Evolutionary conservation across 1,140 invertebrate genomes (phyloP).

Genomic region (Aphidius ervi): DNA sequence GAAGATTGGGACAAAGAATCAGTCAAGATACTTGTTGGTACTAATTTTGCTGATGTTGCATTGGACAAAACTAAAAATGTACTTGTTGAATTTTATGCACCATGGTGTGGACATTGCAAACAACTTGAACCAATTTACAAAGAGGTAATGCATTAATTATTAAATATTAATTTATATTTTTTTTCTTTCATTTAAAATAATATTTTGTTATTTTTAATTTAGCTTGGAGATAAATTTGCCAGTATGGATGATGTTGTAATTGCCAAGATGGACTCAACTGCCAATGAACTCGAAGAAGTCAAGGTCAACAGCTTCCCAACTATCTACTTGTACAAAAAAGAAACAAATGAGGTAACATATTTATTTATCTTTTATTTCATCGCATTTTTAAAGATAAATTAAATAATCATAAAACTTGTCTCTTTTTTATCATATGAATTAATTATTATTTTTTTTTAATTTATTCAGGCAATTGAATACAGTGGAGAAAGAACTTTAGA

Average conservation of each 20-base stretch:
- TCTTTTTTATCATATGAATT: slow-evolving; percentile 7
- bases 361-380: not conserved
- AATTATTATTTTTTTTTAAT: slow-evolving; percentile 22
- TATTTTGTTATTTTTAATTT: slow-evolving; percentile 25
- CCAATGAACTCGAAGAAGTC: slow-evolving; percentile 93
- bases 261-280: slow-evolving; percentile 98
- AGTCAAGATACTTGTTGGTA: slow-evolving; percentile 91
- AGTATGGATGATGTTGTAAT: slow-evolving; percentile 82
- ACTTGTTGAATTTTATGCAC: slow-evolving; percentile 98
- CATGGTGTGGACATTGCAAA: slow-evolving; percentile 98
- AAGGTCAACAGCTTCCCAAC: slow-evolving; percentile 97
- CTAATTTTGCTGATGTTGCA: slow-evolving; percentile 94
- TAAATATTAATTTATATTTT: slow-evolving; percentile 9
- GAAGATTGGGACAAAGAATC: slow-evolving; percentile 96
- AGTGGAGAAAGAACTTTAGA: slow-evolving; percentile 93
- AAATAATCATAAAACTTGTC: not conserved
- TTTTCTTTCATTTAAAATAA: slow-evolving; percentile 15
- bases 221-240: slow-evolving; percentile 83
- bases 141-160: slow-evolving; percentile 38
- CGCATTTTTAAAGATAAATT: slow-evolving; percentile 17
- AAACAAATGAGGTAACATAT: slow-evolving; percentile 74
- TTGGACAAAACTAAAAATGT: slow-evolving; percentile 88
- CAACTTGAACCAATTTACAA: slow-evolving; percentile 95
- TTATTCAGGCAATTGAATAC: slow-evolving; percentile 79
- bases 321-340: slow-evolving; percentile 91